These are phyloP conservation scores for Azorinus chamasolen DNA, from an alignment of 2,888 invertebrate species.

Conservation along the genomic window DNA sequence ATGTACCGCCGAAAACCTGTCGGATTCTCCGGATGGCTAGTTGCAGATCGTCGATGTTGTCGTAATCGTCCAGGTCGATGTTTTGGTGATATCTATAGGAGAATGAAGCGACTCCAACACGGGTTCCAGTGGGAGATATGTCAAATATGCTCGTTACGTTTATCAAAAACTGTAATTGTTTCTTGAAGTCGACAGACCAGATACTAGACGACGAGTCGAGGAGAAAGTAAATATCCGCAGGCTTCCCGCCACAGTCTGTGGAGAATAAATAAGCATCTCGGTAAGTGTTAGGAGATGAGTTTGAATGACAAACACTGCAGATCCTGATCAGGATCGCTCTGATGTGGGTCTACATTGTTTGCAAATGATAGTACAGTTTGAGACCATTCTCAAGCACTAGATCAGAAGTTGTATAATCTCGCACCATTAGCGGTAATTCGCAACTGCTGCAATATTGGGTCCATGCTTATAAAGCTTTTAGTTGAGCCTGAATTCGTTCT, in stretches of 20 bases:
- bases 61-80: conserved; percentile 44
- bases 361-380: no score
- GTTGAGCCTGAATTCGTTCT: no score
- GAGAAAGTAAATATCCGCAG: conserved; percentile 66
- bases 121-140: conserved; percentile 61
- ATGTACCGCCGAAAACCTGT: conserved; percentile 60
- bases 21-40: conserved; percentile 40
- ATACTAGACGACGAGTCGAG: conserved; percentile 73
- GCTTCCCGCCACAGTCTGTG: conserved; percentile 63
- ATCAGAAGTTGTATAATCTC: no score
- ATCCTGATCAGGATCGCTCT: no score
- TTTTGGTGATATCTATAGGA: conserved; percentile 46
- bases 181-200: conserved; percentile 71
- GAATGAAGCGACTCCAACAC: conserved; percentile 65
- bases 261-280: no score
- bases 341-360: no score
- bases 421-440: no score
- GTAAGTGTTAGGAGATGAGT: no score
- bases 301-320: no score
- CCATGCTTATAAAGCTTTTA: no score
- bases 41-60: conserved; percentile 41
- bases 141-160: conserved; percentile 68
- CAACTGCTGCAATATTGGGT: no score
- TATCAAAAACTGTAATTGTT: conserved; percentile 70
- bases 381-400: no score